A percentile compares a stretch with the other conserved stretches of the same genome.
Evolutionary conservation across 35 echinoderm and acorn worm genomes (phyloP).

Genomic region (Stichopus chloronotus): DNA sequence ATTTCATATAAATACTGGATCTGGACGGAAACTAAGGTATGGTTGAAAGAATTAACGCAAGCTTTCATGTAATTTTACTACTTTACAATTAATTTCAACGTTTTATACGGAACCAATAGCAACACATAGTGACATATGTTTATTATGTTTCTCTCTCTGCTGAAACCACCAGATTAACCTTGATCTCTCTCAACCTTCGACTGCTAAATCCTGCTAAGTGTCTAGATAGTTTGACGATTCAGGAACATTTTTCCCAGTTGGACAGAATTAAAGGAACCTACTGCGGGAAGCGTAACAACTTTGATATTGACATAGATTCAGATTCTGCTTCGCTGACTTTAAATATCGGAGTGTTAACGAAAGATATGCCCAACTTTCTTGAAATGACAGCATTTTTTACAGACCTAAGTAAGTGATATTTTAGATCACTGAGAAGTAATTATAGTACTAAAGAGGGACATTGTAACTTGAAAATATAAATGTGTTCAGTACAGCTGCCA

Average conservation of each 20-base stretch:
- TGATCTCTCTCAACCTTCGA: not conserved
- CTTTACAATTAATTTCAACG: no score
- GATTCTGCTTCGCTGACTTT: not conserved
- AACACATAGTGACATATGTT: not conserved
- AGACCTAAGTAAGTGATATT: constrained; percentile 1
- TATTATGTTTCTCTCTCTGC: not conserved
- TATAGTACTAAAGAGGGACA: no score
- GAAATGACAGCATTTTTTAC: constrained; percentile 23
- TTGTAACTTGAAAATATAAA: no score
- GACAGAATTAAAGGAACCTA: not conserved
- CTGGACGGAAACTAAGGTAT: constrained; percentile 21
- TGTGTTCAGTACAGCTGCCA: no score
- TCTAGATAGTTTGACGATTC: not conserved
- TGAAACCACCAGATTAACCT: not conserved
- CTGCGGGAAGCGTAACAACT: not conserved
- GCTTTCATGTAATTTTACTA: no score
- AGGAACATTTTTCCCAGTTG: not conserved
- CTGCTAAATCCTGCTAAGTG: not conserved
- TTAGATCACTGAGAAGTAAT: no score
- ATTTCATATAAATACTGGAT: not conserved
- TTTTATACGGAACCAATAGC: no score
- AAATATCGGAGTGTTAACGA: not conserved
- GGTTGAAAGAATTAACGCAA: not conserved
- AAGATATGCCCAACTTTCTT: not conserved
- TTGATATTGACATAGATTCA: not conserved